Evolutionary conservation across 2,888 invertebrate species (phyloP).

Genomic region (Pyrrhia umbra): DNA sequence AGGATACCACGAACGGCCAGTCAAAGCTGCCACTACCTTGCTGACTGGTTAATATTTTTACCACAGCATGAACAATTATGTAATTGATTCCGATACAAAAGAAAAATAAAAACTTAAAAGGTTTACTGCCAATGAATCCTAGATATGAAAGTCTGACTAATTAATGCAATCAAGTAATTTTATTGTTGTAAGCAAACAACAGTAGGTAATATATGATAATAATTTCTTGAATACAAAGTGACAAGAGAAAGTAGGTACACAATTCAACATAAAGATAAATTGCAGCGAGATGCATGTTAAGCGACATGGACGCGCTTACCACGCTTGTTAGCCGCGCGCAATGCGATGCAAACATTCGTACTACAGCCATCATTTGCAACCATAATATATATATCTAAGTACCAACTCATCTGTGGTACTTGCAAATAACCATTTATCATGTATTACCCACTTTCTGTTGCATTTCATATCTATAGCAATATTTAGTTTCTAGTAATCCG

Average conservation of each 20-base stretch:
- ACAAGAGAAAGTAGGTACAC: slow-evolving; percentile 74
- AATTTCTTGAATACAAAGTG: slow-evolving; percentile 60
- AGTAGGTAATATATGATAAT: slow-evolving; percentile 5
- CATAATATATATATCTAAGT: no score
- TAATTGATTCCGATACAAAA: no score
- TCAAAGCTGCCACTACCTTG: no score
- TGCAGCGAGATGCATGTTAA: slow-evolving; percentile 67
- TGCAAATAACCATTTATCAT: slow-evolving; percentile 37
- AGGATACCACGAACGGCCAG: no score
- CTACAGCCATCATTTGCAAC: slow-evolving; percentile 30
- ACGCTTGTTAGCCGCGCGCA: slow-evolving; percentile 50
- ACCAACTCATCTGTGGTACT: slow-evolving; percentile 1
- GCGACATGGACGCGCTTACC: slow-evolving; percentile 61
- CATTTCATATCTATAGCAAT: slow-evolving; percentile 38
- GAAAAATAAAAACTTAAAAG: no score
- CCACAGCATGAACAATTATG: no score
- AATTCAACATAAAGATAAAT: slow-evolving; percentile 70
- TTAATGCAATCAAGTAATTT: not conserved
- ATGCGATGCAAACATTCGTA: slow-evolving; percentile 39
- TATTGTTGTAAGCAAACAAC: slow-evolving; percentile 5
- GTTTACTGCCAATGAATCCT: not conserved
- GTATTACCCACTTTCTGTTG: slow-evolving; percentile 44
- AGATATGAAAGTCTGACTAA: not conserved
- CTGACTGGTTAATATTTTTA: not conserved
- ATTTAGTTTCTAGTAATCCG: slow-evolving; percentile 57